Percentiles rank a stretch among this genome's conserved stretches.
Evolutionary conservation across 2,888 invertebrate species (phyloP).

Genomic region (Drosophila stalkeri): DNA sequence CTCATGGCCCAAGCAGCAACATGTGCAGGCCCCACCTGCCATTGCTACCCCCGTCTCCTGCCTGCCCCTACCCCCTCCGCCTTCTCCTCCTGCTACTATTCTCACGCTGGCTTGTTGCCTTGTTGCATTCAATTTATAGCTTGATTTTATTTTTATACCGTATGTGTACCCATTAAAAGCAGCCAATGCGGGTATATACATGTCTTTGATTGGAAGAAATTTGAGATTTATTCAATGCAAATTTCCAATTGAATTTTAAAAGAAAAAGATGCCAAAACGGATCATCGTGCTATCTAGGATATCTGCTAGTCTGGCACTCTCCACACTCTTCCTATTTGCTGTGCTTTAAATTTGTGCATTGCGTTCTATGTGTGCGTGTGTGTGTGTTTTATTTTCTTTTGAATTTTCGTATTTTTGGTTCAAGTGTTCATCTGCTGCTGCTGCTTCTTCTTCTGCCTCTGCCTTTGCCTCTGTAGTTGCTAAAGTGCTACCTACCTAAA

Average conservation of each 20-base stretch:
- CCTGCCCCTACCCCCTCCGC: background rate
- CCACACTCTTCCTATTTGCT: background rate
- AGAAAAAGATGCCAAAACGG: background rate
- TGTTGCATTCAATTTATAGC: slow-evolving; percentile 61
- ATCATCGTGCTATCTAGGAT: background rate
- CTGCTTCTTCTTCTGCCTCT: slow-evolving; percentile 9
- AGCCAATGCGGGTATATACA: background rate
- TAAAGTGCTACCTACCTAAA: slow-evolving; percentile 46
- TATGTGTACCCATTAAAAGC: background rate
- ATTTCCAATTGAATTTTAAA: too few species aligned
- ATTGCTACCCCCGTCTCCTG: slow-evolving; percentile 1
- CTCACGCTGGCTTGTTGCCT: slow-evolving; percentile 16
- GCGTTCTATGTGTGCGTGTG: slow-evolving; percentile 17
- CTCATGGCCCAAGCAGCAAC: slow-evolving; percentile 50
- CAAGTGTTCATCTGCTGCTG: slow-evolving; percentile 38
- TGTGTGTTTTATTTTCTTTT: slow-evolving; percentile 48
- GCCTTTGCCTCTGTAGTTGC: slow-evolving; percentile 25
- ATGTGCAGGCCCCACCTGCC: slow-evolving; percentile 54
- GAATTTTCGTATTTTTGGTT: slow-evolving; percentile 59
- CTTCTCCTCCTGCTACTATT: too few species aligned
- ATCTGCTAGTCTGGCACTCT: background rate
- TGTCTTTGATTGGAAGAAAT: too few species aligned
- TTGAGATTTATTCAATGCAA: too few species aligned
- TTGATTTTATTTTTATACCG: slow-evolving; percentile 56
- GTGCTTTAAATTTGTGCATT: slow-evolving; percentile 58